Conservation (phyloP, 2,888 invertebrate species). For the Ornithoptera priamus region DNA sequence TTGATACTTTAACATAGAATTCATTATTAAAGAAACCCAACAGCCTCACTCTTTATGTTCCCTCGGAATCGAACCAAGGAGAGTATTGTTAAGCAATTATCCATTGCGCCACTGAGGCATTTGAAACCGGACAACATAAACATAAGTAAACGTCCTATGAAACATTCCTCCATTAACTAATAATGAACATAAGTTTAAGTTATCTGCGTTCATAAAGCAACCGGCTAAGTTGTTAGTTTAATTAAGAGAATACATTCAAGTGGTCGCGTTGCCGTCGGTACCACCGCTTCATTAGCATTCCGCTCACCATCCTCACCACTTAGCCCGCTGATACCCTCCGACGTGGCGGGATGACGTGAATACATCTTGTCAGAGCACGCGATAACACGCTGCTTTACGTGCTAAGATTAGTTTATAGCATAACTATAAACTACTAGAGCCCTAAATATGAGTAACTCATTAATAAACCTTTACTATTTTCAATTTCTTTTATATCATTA, state of each 20-base stretch:
- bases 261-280: conserved; percentile 4
- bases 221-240: conserved; percentile 23
- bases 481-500: too few species aligned
- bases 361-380: conserved; percentile 32
- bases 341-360: conserved; percentile 30
- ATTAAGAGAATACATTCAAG: conserved; percentile 25
- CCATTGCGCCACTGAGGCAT: too few species aligned
- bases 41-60: too few species aligned
- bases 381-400: conserved; percentile 26
- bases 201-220: conserved; percentile 19
- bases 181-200: conserved; percentile 1
- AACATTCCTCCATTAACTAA: background rate
- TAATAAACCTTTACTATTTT: too few species aligned
- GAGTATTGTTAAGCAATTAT: too few species aligned
- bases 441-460: too few species aligned
- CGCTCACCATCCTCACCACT: conserved; percentile 52
- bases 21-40: too few species aligned
- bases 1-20: too few species aligned
- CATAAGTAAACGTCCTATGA: background rate
- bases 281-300: conserved; percentile 26
- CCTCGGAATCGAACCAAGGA: too few species aligned
- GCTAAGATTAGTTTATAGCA: background rate
- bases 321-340: conserved; percentile 49
- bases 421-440: too few species aligned
- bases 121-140: too few species aligned